Conservation (phyloP, 2,797 vertebrate species). For the Pachyuromys duprasi region DNA sequence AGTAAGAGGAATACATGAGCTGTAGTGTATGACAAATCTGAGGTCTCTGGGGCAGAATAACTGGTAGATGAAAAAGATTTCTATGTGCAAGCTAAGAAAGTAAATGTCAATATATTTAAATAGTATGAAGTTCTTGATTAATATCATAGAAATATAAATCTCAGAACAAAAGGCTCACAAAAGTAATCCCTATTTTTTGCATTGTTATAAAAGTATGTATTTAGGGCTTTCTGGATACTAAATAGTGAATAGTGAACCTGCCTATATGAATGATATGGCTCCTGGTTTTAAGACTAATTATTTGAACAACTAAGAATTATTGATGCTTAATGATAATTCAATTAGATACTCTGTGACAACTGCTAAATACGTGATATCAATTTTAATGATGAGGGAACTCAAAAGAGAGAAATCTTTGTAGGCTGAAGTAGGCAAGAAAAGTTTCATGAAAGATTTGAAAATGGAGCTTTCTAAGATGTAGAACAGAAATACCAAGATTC, state of each 20-base stretch:
- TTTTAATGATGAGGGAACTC: not conserved
- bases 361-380: slow-evolving; percentile 25
- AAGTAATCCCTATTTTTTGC: slow-evolving; percentile 59
- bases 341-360: slow-evolving; percentile 8
- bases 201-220: slow-evolving; percentile 65
- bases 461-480: not conserved
- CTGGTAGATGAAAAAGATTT: not conserved
- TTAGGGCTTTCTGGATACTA: slow-evolving; percentile 62
- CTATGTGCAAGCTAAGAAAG: slow-evolving; percentile 56
- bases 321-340: slow-evolving; percentile 51
- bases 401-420: not conserved
- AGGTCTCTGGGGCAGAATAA: not conserved
- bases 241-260: slow-evolving; percentile 17
- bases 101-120: slow-evolving; percentile 67
- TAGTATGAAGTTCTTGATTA: slow-evolving; percentile 55
- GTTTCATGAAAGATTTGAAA: not conserved
- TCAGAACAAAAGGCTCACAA: slow-evolving; percentile 63
- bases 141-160: slow-evolving; percentile 65
- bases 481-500: not conserved
- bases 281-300: slow-evolving; percentile 55
- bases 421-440: not conserved
- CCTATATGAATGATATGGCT: not conserved
- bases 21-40: not conserved
- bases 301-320: slow-evolving; percentile 48
- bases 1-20: not conserved